Conservation (phyloP, 2,113 vertebrate genomes). For the Zeus faber region DNA sequence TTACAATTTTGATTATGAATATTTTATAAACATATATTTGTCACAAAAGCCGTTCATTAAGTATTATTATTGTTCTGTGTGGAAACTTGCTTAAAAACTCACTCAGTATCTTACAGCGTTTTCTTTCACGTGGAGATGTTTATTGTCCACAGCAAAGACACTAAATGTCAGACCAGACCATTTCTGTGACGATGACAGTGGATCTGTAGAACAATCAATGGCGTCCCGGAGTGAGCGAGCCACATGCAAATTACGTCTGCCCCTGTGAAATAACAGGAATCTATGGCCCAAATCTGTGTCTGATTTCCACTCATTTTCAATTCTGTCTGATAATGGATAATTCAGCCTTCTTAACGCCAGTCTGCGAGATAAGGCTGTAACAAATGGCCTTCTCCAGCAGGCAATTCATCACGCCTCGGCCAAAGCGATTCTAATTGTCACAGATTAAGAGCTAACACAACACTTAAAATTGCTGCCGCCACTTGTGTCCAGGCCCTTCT, state of each 20-base stretch:
- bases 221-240: constrained; percentile 24
- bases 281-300: constrained; percentile 43
- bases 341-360: constrained; percentile 45
- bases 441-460: constrained; percentile 30
- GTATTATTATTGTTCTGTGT: too few relatives aligned
- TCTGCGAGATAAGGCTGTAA: constrained; percentile 55
- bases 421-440: constrained; percentile 53
- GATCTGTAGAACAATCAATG: constrained; percentile 15
- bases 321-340: constrained; percentile 48
- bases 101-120: too few relatives aligned
- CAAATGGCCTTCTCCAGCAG: constrained; percentile 47
- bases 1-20: too few relatives aligned
- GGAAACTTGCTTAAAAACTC: too few relatives aligned
- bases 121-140: too few relatives aligned
- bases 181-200: background rate
- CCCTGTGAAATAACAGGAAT: constrained; percentile 31
- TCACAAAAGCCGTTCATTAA: too few relatives aligned
- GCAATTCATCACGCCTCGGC: constrained; percentile 50
- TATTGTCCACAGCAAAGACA: too few relatives aligned
- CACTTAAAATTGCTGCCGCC: constrained; percentile 34
- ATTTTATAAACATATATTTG: too few relatives aligned
- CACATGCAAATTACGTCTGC: constrained; percentile 22
- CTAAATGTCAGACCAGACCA: background rate
- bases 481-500: constrained; percentile 17
- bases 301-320: constrained; percentile 45